Base-by-base conservation (phyloP, 2,797 vertebrate species). In the Sebastes oblongus region DNA sequence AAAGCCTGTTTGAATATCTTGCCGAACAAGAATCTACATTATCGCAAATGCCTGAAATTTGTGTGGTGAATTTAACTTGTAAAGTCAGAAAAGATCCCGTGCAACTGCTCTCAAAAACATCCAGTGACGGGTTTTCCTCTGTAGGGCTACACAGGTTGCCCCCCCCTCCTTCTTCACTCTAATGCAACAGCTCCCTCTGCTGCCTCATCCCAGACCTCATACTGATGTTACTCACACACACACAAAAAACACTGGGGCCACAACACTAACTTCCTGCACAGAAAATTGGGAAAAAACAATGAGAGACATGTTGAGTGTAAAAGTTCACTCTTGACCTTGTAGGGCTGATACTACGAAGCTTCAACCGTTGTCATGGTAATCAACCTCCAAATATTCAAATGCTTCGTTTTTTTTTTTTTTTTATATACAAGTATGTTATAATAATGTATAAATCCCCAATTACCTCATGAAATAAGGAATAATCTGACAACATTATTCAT, bases 121-220 rank as follows among this genome's bases (percentile, higher is more conserved):
- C 75, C 29, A 64, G 42, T 66, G 69, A 56, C 67, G 11, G 52
- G 13, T 84, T 83, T 25, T 82, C 60, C 70, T 80, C 32, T 42
- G 24, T 52, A 5, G 25, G 24, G 22, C 60, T 59, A 60, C 10
- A 27, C 50, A 42, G 60, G 65, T 65, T 76, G 75, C 36, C 16
- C 65, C 66, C 14, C 61, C 66, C 32, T 2, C 60, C 42, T 59
- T 58, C 70, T 9, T 87, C 76, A 78, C 52, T 82, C 72, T 78
- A 20, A 75, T 78, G 73, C 92, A 91, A 90, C 85, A 87, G 91
- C 89, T 61, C 92, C 93, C 92, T 83, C 93, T 94, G 90, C 90
- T 93, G 91, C 72, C 52, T 72, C 75, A 32, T 50, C 50, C 46
- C 9, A 52, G 69, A 79, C 65, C 77, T 77, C 65, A 50, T 24